Evolutionary conservation across 2,888 invertebrate species (phyloP), one percentile per base, ranked within the genome.

Genomic region (Leucozona laternaria): DNA sequence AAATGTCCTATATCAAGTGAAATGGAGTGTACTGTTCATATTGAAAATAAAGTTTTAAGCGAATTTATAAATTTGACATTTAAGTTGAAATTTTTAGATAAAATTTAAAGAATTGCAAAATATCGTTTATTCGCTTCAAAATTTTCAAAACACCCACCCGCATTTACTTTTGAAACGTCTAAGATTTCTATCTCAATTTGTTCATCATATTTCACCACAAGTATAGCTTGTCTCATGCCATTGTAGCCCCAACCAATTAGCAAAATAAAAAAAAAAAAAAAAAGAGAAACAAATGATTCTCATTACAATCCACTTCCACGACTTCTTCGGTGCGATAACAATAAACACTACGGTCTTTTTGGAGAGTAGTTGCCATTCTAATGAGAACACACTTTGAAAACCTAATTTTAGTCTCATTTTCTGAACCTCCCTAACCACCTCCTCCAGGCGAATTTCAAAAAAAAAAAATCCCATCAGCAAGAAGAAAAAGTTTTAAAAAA

Each of bases 401-500:
- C 81, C 86, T 86, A 86, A 86, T 86, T 86, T 75, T 75, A 86
- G 78, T 78, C 82, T 81, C 73, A 82, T 82, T 82, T 81, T 73
- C 68, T 37, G 48, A 10, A 0, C 15, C 13, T 15, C 6, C 6
- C 37, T 13, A 17, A 50, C 22, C 48, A 22, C 20, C 15, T 2
- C 22, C 37, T 11, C 15, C 20, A 8, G 50, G 13, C 11, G n/a
- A n/a, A n/a, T n/a, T n/a, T n/a, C 22, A 45, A 17, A 25, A 13
- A 55, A 58, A 53, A 48, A 43, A 37, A 45, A 57, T 45, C 34
- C 55, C 62, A 45, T 43, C 37, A 40, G 11, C 25, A 4, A 25
- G 25, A 68, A 45, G 60, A 70, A 40, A 80, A 68, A 53, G 53
- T 53, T 50, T 15, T n/a, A 50, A 66, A 55, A 60, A 66, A 55